Evolutionary conservation across 2,797 vertebrate genomes (phyloP).

Genomic region (Mus minutoides): DNA sequence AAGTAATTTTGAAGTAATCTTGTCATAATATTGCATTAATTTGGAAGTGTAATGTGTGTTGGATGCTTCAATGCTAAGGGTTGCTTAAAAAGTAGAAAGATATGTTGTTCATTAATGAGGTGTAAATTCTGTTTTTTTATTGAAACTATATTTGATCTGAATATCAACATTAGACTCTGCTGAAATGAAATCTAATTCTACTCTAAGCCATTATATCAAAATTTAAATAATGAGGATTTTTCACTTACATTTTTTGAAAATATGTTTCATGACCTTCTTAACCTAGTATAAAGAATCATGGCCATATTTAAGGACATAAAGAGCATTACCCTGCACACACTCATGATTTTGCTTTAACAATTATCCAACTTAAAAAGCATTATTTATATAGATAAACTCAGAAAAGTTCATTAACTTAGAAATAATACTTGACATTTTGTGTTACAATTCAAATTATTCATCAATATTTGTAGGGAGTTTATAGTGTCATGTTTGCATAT

Average conservation of each 20-base stretch:
- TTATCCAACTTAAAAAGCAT: not conserved
- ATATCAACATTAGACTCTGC: not conserved
- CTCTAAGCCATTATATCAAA: not conserved
- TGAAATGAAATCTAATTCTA: constrained; percentile 1
- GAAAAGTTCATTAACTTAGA: not conserved
- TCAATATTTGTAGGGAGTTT: not conserved
- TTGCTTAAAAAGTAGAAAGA: constrained; percentile 20
- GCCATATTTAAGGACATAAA: not conserved
- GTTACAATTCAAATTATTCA: not conserved
- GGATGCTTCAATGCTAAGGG: constrained; percentile 26
- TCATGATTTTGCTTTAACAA: not conserved
- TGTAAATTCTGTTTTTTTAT: constrained; percentile 7
- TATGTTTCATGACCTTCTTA: not conserved
- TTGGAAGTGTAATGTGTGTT: constrained; percentile 51
- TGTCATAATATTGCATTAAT: constrained; percentile 75
- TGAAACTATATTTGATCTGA: constrained; percentile 28
- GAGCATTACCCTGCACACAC: not conserved
- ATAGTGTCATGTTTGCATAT: not conserved
- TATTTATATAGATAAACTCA: not conserved
- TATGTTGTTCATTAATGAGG: constrained; percentile 47
- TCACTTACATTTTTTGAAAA: not conserved
- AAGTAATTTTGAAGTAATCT: constrained; percentile 63
- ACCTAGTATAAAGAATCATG: not conserved
- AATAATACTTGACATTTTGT: not conserved
- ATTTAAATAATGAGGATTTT: not conserved